Percentiles rank a stretch among this genome's conserved stretches.
Conservation (phyloP, 2,888 invertebrate genomes). For the Eilema sororculum region DNA sequence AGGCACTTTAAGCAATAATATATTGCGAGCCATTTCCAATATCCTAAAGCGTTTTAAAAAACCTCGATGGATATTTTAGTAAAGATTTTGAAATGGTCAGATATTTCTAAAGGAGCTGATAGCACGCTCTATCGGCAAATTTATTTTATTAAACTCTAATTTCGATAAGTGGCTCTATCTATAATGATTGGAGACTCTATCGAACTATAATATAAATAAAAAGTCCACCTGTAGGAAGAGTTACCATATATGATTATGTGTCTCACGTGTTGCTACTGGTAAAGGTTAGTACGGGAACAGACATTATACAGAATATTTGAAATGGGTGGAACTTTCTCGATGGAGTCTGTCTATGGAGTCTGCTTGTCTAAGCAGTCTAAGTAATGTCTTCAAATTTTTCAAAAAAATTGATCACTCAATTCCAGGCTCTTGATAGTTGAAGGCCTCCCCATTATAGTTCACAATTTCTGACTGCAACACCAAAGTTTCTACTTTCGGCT, state of each 20-base stretch:
- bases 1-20: slow-evolving; percentile 10
- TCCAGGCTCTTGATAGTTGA: background rate
- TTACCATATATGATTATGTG: background rate
- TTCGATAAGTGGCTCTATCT: too few species aligned
- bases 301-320: background rate
- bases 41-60: slow-evolving; percentile 11
- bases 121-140: background rate
- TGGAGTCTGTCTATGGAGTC: background rate
- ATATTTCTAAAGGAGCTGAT: background rate
- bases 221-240: background rate
- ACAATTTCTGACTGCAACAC: background rate
- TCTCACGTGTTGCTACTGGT: background rate
- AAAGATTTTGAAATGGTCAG: background rate
- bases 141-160: background rate
- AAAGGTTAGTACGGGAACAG: background rate
- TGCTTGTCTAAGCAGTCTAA: too few species aligned
- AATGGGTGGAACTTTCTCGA: background rate
- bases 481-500: background rate
- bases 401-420: background rate
- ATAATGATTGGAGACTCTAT: background rate
- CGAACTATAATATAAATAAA: background rate
- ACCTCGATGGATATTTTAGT: background rate
- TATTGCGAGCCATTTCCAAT: slow-evolving; percentile 12
- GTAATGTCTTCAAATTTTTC: too few species aligned
- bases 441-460: background rate